Evolutionary conservation across 64 coral and sea anemone species (phyloP).

Genomic region (Pachyseris speciosa): DNA sequence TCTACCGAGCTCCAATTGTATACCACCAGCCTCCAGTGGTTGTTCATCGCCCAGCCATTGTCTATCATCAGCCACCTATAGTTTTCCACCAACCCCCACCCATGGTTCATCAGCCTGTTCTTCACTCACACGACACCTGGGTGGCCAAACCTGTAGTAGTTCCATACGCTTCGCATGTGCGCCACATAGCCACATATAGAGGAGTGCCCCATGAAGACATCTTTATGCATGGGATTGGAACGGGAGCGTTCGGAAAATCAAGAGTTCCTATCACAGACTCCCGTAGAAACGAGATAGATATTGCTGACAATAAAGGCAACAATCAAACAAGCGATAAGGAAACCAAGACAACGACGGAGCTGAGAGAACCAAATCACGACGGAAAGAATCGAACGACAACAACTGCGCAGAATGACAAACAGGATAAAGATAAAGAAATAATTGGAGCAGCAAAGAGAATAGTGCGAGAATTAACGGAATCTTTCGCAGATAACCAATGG

Average conservation of each 20-base stretch:
- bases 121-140: constrained; percentile 91
- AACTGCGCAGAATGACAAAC: background rate
- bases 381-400: background rate
- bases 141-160: constrained; percentile 79
- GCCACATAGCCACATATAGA: constrained; percentile 70
- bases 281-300: constrained; percentile 59
- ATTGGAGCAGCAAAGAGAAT: constrained; percentile 57
- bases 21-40: constrained; percentile 97
- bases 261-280: constrained; percentile 4
- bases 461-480: constrained; percentile 17
- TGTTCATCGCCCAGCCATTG: constrained; percentile 96
- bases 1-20: constrained; percentile 94
- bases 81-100: constrained; percentile 99
- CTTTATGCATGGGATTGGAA: constrained; percentile 86
- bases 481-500: background rate
- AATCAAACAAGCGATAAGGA: background rate
- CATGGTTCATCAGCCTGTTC: constrained; percentile 85
- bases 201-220: constrained; percentile 87
- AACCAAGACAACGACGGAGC: background rate
- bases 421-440: background rate
- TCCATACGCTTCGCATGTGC: constrained; percentile 70
- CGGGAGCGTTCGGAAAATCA: constrained; percentile 82
- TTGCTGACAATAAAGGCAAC: background rate
- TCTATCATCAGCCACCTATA: constrained; percentile 96
- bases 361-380: background rate